Base-by-base conservation (phyloP, 2,113 vertebrate genomes). In the Saccopteryx bilineata region DNA sequence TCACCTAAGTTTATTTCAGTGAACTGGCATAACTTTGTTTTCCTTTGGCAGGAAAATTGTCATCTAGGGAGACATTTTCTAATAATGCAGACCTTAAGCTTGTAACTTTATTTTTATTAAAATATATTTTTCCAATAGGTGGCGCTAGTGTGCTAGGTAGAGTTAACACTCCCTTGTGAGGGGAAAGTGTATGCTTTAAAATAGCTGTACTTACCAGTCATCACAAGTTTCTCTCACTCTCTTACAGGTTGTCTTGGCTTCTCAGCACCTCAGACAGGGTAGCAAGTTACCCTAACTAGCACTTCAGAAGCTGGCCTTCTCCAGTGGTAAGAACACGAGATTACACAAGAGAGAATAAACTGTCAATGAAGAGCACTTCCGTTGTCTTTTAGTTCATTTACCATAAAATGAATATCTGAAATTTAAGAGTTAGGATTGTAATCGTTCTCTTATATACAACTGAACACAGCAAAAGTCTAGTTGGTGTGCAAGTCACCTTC, bases 111-210 rank as follows among this genome's bases (percentile, higher is more conserved):
- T 96, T 96, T 93, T 72, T 72, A 58, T 19, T 33, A 24, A 79
- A 83, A 80, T 66, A 60, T 14, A 19, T 46, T 65, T 94, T 92
- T 89, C 97, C 98, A 93, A 89, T 95, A 98, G 97, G 91, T 98
- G 98, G 98, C 95, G 81, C 95, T 91, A 69, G 65, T 13, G 96
- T 81, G 94, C 87, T 96, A 93, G 68, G 11, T 75, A 81, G 75
- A 92, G 46, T 83, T 92, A 50, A 65, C 18, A 56, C 2, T 39
- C 33, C 26, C 52, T 31, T 78, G 5, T 17, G 9, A 78, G 26
- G 48, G 72, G 33, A 63, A 52, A 4, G 33, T 2, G 50, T 28
- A 5, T 0, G 7, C 54, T 75, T 74, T 91, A 69, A 68, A 96
- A 24, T 3, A 66, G 9, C 74, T 72, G 14, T 39, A 80, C 80